Conservation (phyloP, 2,113 vertebrate species). For the Elanoides forficatus region DNA sequence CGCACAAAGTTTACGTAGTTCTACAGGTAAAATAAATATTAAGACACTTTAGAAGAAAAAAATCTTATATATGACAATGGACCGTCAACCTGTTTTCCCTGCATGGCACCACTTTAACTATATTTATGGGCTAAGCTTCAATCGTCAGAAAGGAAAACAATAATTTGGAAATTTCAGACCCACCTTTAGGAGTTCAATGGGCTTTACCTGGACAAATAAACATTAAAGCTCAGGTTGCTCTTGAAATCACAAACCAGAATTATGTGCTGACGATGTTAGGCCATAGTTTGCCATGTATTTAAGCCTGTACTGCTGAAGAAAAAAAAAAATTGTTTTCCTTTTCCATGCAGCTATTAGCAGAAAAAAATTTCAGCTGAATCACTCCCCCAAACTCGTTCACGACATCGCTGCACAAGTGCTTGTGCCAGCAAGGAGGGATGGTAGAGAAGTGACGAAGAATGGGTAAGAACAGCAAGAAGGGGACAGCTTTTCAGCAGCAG, state of each 20-base stretch:
- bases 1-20: background rate
- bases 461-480: background rate
- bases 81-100: background rate
- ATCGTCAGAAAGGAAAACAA: background rate
- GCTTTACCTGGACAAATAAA: background rate
- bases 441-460: rapidly evolving
- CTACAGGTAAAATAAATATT: background rate
- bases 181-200: rapidly evolving
- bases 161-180: background rate
- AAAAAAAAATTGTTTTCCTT: background rate
- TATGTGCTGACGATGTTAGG: rapidly evolving
- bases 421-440: background rate
- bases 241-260: background rate
- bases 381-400: background rate
- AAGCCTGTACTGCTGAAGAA: background rate
- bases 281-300: rapidly evolving
- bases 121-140: background rate
- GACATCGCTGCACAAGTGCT: background rate
- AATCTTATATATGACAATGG: rapidly evolving
- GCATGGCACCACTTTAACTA: background rate
- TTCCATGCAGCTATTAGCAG: background rate
- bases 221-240: background rate
- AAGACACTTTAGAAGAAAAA: background rate
- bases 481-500: background rate
- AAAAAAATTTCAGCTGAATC: background rate